A percentile compares a stretch with the other conserved stretches of the same genome.
Evolutionary conservation across 2,113 vertebrate species (phyloP).

Genomic region (Phocoena phocoena): DNA sequence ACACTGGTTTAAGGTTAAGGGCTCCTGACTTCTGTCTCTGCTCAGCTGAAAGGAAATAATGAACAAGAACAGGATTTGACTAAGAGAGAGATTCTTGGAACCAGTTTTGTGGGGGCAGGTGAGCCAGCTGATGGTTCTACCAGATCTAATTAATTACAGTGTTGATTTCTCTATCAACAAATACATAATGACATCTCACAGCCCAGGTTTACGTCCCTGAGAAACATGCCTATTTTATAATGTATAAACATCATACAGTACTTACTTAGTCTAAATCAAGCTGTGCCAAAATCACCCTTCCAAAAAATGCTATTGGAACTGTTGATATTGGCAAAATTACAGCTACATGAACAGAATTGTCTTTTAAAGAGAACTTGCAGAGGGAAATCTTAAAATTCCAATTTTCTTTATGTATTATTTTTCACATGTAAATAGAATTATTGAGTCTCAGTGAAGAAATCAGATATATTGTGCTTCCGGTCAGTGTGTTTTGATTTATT

Average conservation of each 20-base stretch:
- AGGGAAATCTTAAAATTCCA: neutral
- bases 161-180: slow-evolving; percentile 36
- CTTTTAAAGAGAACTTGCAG: neutral
- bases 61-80: neutral
- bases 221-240: neutral
- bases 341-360: neutral
- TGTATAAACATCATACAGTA: neutral
- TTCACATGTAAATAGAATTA: neutral
- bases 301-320: neutral
- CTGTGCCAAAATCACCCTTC: neutral
- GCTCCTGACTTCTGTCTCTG: neutral
- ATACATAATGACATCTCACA: neutral
- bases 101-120: neutral
- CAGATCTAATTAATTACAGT: neutral
- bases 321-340: neutral
- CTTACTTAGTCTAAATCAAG: neutral
- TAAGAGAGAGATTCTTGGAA: neutral
- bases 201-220: neutral
- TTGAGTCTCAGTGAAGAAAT: slow-evolving; percentile 13
- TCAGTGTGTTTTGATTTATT: neutral
- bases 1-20: neutral
- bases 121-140: neutral
- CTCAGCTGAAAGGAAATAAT: neutral
- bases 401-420: neutral
- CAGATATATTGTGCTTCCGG: neutral